Percentiles rank a stretch among this genome's conserved stretches.
Evolutionary conservation across 2,113 vertebrate species (phyloP).

Genomic region (Mus musculus): GRCm39 chr1:185213501-185214000

Average conservation of each 20-base stretch:
- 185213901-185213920: background rate
- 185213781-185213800: background rate
- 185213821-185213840: background rate
- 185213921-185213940: background rate
- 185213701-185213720: too few relatives aligned
- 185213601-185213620: too few relatives aligned
- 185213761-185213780: background rate
- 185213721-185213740: too few relatives aligned
- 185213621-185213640: too few relatives aligned
- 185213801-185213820: background rate
- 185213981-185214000: background rate
- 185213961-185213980: background rate
- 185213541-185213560: too few relatives aligned
- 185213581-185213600: too few relatives aligned
- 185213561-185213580: too few relatives aligned
- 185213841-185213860: background rate
- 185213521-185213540: background rate
- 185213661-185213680: too few relatives aligned
- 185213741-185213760: background rate
- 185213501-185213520: background rate
- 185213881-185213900: background rate
- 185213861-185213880: too few relatives aligned
- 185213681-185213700: too few relatives aligned
- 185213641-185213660: too few relatives aligned
- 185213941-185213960: background rate